These are phyloP conservation scores for Spatulosminthurus flaviceps DNA, from an alignment of 2,888 invertebrate genomes.

Conservation along the genomic window DNA sequence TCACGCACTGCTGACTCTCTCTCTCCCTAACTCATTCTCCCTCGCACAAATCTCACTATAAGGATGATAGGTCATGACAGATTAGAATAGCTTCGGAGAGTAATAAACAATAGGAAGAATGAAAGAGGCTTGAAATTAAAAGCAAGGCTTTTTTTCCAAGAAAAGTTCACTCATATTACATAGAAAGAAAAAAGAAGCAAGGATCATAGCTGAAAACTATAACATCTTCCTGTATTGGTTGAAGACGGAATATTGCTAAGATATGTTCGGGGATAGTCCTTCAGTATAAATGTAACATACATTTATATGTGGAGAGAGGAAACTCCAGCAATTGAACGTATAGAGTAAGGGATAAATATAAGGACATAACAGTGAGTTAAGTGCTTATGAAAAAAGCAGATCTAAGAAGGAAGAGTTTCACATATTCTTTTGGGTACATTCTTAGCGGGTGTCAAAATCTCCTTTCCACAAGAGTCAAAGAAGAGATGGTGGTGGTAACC, in stretches of 20 bases:
- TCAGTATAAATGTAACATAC: no score
- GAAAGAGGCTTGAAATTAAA: slow-evolving; percentile 8
- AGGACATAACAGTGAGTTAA: slow-evolving; percentile 11
- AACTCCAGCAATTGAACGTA: background rate
- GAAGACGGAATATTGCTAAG: no score
- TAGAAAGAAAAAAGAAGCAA: background rate
- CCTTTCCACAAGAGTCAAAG: slow-evolving; percentile 37
- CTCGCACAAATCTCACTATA: background rate
- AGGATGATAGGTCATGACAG: slow-evolving; percentile 10
- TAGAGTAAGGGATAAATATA: background rate
- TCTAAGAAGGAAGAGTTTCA: slow-evolving; percentile 31
- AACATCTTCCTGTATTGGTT: background rate
- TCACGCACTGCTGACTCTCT: slow-evolving; percentile 1
- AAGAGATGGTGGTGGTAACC: slow-evolving; percentile 50
- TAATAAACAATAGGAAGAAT: background rate
- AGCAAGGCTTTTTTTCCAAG: background rate
- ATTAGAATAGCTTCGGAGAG: slow-evolving; percentile 5
- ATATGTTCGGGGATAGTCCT: no score
- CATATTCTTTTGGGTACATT: slow-evolving; percentile 23
- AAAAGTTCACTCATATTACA: background rate
- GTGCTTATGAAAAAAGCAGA: slow-evolving; percentile 31
- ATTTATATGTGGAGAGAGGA: background rate
- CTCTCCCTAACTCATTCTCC: slow-evolving; percentile 13
- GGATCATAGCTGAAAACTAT: background rate
- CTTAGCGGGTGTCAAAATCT: slow-evolving; percentile 46